Evolutionary conservation across 1,140 invertebrate genomes (phyloP), one percentile per base, ranked within the genome.

Genomic region (Eupeodes corollae): DNA sequence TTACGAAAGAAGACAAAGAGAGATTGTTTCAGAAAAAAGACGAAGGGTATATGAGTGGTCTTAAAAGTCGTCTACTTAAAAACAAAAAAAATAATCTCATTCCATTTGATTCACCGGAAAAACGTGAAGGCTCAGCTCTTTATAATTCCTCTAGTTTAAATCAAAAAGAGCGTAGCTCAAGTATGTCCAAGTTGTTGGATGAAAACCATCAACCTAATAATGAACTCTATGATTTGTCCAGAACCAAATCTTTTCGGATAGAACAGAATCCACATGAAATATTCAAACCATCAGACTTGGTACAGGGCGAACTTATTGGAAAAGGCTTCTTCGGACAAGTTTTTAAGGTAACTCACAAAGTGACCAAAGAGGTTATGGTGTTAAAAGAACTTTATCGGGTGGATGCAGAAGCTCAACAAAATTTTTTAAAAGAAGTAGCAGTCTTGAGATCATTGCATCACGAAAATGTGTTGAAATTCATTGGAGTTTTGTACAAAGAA

Each of bases 281-380:
- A 49, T 96, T 96, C 70, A 77, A 91, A 2, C 86, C 89, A 30
- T 84, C 83, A 43, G 91, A 96, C 73, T 70, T 95, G 34, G 79
- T 93, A 0, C 64, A 76, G 71, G 91, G 91, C 30, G 88, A 92
- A 65, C 73, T 95, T 2, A 69, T 96, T 6, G 92, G 91, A 9
- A 86, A 89, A 64, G 91, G 91, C 16, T 95, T 94, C 71, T 96
- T 94, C 67, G 91, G 91, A 2, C 86, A 92, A 68, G 86, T 89
- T 13, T 90, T 81, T 62, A 86, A 91, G 72, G 90, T 93, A 16
- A 93, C 88, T 3, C 91, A 94, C 66, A 78, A 82, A 46, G 81
- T 88, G 50, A 94, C 90, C 0, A 83, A 83, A 46, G 91, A 96
- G 71, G 82, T 93, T 13, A 94, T 95, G 90, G 92, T 96, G 42